Percentiles rank a stretch among this genome's conserved stretches.
These are phyloP conservation scores for Eutolmus rufibarbis DNA, from an alignment of 2,888 invertebrate species.

Conservation along the genomic window DNA sequence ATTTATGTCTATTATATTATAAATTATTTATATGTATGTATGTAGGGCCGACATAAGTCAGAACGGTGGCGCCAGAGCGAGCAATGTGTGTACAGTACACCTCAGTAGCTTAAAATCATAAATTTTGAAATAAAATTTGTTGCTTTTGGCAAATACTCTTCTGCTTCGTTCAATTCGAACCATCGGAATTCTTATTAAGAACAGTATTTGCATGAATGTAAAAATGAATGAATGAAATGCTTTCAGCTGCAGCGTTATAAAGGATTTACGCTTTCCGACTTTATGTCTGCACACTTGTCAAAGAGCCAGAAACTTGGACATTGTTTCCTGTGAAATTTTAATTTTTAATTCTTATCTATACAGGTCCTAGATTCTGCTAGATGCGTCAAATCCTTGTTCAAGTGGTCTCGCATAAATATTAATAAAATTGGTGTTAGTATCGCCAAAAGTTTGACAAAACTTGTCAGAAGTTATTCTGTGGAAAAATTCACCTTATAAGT, in stretches of 20 bases:
- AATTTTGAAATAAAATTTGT: no score
- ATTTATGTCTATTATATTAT: no score
- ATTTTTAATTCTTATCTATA: not conserved
- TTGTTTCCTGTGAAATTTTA: not conserved
- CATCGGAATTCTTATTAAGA: no score
- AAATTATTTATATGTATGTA: no score
- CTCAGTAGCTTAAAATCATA: no score
- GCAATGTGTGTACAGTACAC: no score
- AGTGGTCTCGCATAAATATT: slow-evolving; percentile 60
- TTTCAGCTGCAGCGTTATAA: not conserved
- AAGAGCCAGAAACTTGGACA: not conserved
- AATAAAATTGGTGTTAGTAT: slow-evolving; percentile 57
- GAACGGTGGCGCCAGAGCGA: no score
- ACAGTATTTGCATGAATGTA: no score
- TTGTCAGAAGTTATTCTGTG: slow-evolving; percentile 53
- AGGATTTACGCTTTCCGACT: not conserved
- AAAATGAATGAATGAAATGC: not conserved
- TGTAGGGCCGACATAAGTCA: no score
- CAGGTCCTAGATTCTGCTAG: slow-evolving; percentile 58
- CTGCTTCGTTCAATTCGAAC: no score
- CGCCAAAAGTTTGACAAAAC: slow-evolving; percentile 55
- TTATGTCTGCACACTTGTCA: not conserved
- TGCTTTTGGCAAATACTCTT: no score
- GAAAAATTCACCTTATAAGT: slow-evolving; percentile 59
- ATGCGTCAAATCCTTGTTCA: slow-evolving; percentile 58